A percentile compares a stretch with the other conserved stretches of the same genome.
Conservation (phyloP, 2,113 vertebrate species). For the Chloropsis hardwickii region DNA sequence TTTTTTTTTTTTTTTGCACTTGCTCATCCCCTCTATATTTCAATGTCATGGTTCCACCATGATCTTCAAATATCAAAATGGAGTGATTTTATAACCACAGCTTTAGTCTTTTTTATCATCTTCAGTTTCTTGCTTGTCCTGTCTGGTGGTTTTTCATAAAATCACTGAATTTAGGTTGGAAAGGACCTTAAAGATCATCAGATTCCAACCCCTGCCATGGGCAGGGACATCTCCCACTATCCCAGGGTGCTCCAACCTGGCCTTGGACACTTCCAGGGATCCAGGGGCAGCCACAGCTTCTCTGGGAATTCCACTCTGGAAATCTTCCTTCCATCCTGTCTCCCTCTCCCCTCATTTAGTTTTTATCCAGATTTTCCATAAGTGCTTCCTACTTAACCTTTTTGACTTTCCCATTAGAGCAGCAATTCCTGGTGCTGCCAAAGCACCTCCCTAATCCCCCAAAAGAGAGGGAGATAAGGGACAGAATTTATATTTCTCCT, state of each 20-base stretch:
- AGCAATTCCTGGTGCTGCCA: background rate
- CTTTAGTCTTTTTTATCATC: background rate
- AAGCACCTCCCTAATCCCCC: background rate
- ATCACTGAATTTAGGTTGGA: background rate
- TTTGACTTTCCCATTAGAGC: background rate
- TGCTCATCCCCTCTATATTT: background rate
- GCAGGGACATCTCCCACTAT: fast-evolving
- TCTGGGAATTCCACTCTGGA: background rate
- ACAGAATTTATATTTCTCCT: background rate
- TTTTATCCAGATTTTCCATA: background rate
- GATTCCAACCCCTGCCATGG: too few species aligned
- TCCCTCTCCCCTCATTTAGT: background rate
- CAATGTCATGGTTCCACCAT: background rate
- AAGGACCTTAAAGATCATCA: background rate
- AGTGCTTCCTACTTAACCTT: background rate
- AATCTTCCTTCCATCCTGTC: background rate
- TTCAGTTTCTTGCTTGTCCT: background rate
- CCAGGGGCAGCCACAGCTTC: background rate
- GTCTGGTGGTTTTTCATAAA: background rate
- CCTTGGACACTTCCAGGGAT: background rate
- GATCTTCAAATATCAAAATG: background rate
- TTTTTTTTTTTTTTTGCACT: background rate
- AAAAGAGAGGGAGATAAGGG: background rate
- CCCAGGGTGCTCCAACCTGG: background rate
- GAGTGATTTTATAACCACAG: background rate